These are phyloP conservation scores for Dreissena rostriformis DNA, from an alignment of 1,140 invertebrate species.

Conservation along the genomic window DNA sequence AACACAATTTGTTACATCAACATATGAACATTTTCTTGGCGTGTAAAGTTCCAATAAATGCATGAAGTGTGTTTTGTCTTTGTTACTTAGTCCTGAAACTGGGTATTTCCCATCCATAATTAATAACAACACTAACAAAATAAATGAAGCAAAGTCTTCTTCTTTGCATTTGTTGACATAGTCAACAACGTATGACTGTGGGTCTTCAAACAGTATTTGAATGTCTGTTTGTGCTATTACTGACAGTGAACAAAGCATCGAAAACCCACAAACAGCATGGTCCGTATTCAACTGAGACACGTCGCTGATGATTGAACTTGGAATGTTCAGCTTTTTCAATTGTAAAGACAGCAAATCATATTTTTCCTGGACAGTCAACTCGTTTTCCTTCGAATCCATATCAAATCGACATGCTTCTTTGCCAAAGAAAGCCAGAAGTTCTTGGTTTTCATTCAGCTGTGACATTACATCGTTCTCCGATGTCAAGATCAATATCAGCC, in stretches of 20 bases:
- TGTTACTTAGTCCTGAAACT: not conserved
- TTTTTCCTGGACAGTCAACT: conserved; percentile 17
- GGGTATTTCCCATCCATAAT: conserved; percentile 18
- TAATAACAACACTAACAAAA: conserved; percentile 11
- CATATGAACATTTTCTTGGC: conserved; percentile 10
- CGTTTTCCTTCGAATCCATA: conserved; percentile 25
- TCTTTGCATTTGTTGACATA: conserved; percentile 13
- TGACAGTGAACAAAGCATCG: conserved; percentile 8
- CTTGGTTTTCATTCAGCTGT: not conserved
- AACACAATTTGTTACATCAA: conserved; percentile 17
- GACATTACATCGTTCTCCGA: conserved; percentile 24
- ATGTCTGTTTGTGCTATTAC: not conserved
- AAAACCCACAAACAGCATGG: conserved; percentile 12
- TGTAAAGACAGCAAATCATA: not conserved
- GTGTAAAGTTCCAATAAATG: conserved; percentile 12
- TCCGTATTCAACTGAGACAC: not conserved
- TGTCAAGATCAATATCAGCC: conserved; percentile 27
- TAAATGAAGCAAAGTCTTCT: not conserved
- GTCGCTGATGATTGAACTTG: not conserved
- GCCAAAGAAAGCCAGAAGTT: not conserved
- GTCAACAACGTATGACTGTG: not conserved
- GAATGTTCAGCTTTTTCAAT: not conserved
- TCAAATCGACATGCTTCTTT: conserved; percentile 12
- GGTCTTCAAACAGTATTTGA: conserved; percentile 1
- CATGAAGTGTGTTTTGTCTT: conserved; percentile 7